Base-by-base conservation (phyloP, 2,797 vertebrate species). In the Gallinago solitaria region DNA sequence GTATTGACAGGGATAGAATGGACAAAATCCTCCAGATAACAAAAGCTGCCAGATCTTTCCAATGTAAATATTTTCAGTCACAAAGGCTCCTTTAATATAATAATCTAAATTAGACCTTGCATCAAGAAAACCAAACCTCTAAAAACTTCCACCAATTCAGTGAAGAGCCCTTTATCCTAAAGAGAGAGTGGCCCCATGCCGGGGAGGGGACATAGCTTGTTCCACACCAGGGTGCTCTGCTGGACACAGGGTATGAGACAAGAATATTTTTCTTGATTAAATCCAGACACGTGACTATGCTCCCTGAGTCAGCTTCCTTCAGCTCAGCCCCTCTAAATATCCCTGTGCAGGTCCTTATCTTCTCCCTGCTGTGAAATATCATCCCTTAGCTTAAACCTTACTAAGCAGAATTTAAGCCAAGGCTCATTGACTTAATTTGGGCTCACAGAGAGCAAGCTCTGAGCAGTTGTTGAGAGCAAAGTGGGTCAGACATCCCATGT, bases 371-470 rank as follows among this genome's bases (percentile, higher is more conserved):
- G 69, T 53, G 76, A 94, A 95, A 78, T 60, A 50, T 3, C 83
- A 94, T 75, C 73, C 76, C 61, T 90, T n/a, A 45, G 79, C 87
- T 88, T 65, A 94, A 95, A 83, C 53, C n/a, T 64, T 50, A 7
- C 43, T 61, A 57, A 93, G 76, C 32, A 94, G 79, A 95, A 45
- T 50, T 90, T 61, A 88, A 93, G 45, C 68, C 73, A 71, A 71
- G 71, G 65, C 85, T 39, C 35, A 59, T 21, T 78, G 80, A 69
- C 35, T 48, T 87, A 45, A 75, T 95, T 78, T 90, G 73, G 76
- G 41, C 45, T 18, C 57, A 61, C 0, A 13, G 78, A 84, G 50
- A 88, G 45, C 11, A 71, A 75, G 77, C 9, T 91, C 60, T 53
- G 83, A 6, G 25, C 30, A 23, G 54, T n/a, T 39, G 12, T 45